A percentile compares a stretch with the other conserved stretches of the same genome.
These are phyloP conservation scores for Drosophila prosaltans DNA, from an alignment of 1,140 invertebrate species.

Conservation along the genomic window DNA sequence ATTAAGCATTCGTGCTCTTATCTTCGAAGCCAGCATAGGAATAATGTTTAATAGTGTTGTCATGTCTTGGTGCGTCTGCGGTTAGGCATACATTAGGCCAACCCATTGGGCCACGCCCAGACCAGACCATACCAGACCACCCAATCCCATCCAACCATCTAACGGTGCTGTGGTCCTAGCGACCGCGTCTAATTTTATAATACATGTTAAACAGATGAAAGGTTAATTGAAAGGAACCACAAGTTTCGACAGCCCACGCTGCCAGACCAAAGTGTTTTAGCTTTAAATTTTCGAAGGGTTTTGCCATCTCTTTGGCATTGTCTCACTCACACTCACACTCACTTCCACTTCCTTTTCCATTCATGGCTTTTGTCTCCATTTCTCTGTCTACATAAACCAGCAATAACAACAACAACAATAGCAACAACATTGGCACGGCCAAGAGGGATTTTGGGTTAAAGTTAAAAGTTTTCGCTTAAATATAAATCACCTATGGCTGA, in stretches of 20 bases:
- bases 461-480: conserved; percentile 79
- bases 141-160: conserved; percentile 10
- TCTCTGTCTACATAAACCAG: background rate
- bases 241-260: conserved; percentile 70
- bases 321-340: no score
- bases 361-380: background rate
- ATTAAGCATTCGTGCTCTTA: conserved; percentile 44
- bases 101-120: conserved; percentile 24
- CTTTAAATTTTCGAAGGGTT: conserved; percentile 65
- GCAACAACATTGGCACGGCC: conserved; percentile 36
- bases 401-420: conserved; percentile 19
- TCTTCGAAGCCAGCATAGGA: conserved; percentile 19
- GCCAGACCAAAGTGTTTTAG: conserved; percentile 30
- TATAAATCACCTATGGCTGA: conserved; percentile 77
- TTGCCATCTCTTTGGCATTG: conserved; percentile 11
- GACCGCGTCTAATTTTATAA: conserved; percentile 81
- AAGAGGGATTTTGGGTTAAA: conserved; percentile 70
- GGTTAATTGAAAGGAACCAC: conserved; percentile 80
- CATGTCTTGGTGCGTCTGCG: conserved; percentile 73
- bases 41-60: conserved; percentile 81
- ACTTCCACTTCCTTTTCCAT: no score
- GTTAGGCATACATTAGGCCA: conserved; percentile 73
- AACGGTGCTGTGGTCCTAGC: conserved; percentile 55
- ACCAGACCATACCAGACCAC: background rate
- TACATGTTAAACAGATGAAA: conserved; percentile 81